Evolutionary conservation across 1,140 invertebrate species (phyloP), one percentile per base, ranked within the genome.

Genomic region (Lithobius niger): DNA sequence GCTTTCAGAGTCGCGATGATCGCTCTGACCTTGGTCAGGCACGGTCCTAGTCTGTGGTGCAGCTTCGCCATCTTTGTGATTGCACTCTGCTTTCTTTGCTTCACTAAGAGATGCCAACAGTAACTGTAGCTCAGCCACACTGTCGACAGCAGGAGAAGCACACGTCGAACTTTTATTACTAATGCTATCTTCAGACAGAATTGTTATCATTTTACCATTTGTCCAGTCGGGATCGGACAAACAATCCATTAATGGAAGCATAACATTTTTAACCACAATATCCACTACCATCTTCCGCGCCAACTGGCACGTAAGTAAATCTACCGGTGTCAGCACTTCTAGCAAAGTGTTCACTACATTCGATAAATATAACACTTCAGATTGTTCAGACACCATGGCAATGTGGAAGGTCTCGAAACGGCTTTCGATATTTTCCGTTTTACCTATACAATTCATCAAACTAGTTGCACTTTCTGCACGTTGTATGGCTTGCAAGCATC

Each of bases 221-320:
- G 64, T 45, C 57, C 57, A 60, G 25, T 54, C 31, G 36, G 62
- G 62, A 61, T 65, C 59, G 55, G 58, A 59, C 31, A 65, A 36
- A 25, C 58, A 47, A 54, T 64, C 60, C 45, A 64, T 55, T 40
- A 65, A 54, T 31, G 61, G 61, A 45, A 57, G 49, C 25, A 65
- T 51, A 28, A 65, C 53, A 54, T 60, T 63, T 50, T 61, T 51
- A 59, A 60, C 61, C 52, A 65, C 56, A 36, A 65, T 60, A 44
- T 64, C 62, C 42, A 58, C 56, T 10, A 65, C 21, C 13, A 62
- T 48, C 28, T 57, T 52, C 52, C 60, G 43, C 27, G 58, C 50
- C 22, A 59, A 52, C 27, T 57, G 50, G 56, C 55, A 61, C 22
- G 52, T 51, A n/a, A 59, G 57, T 22, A 61, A 40, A 44, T 63